phyloP scores from a whole-genome alignment of 2,888 invertebrate genomes.

The Aleiodes leptofemur region DNA sequence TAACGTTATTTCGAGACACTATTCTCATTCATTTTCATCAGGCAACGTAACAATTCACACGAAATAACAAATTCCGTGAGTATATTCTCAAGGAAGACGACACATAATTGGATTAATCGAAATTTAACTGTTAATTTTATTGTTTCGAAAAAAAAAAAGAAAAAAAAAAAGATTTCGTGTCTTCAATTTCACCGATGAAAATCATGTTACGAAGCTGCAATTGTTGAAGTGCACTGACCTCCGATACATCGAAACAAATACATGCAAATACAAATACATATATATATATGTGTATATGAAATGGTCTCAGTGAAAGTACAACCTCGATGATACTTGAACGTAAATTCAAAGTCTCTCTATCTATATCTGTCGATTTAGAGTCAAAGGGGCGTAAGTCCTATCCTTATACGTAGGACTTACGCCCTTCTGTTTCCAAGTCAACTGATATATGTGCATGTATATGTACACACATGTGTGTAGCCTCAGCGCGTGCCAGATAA shows the following conservation, averaged over 20 bases:
- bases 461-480: background rate
- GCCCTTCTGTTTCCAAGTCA: too few relatives aligned
- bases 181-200: background rate
- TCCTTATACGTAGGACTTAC: too few relatives aligned
- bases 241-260: conserved; percentile 65
- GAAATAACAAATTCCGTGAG: conserved; percentile 59
- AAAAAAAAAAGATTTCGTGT: background rate
- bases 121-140: conserved; percentile 16
- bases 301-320: conserved; percentile 68
- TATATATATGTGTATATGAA: conserved; percentile 48
- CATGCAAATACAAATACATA: conserved; percentile 55
- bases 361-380: background rate
- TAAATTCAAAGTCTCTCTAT: conserved; percentile 17
- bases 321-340: conserved; percentile 47
- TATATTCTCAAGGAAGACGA: conserved; percentile 69
- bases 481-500: conserved; percentile 27
- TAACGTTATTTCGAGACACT: conserved; percentile 5
- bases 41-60: conserved; percentile 53
- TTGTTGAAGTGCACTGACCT: conserved; percentile 69
- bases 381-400: too few relatives aligned
- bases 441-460: background rate
- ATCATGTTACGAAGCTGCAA: conserved; percentile 42
- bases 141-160: background rate
- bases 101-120: conserved; percentile 19
- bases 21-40: background rate